phyloP scores from a whole-genome alignment of 2,797 vertebrate species.

The Sebastes flavidus region DNA sequence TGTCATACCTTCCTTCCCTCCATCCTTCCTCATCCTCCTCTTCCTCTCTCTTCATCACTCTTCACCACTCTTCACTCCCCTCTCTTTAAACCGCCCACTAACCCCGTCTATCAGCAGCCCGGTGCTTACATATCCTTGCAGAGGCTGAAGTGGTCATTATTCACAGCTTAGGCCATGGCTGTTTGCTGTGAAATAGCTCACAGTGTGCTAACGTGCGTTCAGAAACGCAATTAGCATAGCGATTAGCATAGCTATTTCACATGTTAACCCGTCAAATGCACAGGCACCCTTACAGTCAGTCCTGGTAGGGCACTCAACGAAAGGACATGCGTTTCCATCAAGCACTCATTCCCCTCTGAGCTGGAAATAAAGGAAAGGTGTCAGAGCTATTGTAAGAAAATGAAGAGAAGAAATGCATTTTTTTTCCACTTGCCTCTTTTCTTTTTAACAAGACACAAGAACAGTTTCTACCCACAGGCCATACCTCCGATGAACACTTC shows the following conservation, averaged over 20 bases:
- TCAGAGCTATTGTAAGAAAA: neutral
- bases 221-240: conserved; percentile 64
- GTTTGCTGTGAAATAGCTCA: conserved; percentile 69
- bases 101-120: conserved; percentile 48
- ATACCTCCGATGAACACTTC: too few species aligned
- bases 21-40: conserved; percentile 50
- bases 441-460: too few species aligned
- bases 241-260: conserved; percentile 31
- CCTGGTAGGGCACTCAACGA: conserved; percentile 37
- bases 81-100: conserved; percentile 54
- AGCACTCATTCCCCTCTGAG: conserved; percentile 1
- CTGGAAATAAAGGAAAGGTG: neutral
- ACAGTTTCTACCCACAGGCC: too few species aligned
- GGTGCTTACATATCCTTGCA: conserved; percentile 50
- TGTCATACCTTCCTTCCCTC: conserved; percentile 77
- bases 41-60: conserved; percentile 28
- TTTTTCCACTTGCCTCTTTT: neutral
- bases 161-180: conserved; percentile 55
- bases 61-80: conserved; percentile 29
- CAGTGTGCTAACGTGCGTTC: conserved; percentile 51
- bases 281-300: conserved; percentile 22
- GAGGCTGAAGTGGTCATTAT: conserved; percentile 70
- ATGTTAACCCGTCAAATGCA: conserved; percentile 53
- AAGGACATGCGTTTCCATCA: conserved; percentile 16
- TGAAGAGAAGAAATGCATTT: neutral